phyloP scores from a whole-genome alignment of 2,113 vertebrate genomes.

The Probosciger aterrimus region DNA sequence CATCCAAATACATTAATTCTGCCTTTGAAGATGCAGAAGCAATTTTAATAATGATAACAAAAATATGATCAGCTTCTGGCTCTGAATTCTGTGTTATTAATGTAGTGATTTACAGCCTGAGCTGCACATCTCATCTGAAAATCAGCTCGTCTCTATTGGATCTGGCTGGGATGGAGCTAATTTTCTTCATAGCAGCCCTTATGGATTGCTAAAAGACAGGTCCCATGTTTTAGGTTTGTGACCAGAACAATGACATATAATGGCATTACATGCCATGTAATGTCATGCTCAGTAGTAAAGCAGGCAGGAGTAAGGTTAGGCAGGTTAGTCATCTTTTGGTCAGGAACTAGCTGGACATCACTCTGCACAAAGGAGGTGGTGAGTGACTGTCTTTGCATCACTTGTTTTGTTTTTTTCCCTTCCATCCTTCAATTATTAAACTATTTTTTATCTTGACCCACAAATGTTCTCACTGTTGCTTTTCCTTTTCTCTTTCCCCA shows the following conservation, averaged over 20 bases:
- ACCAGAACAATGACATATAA: background rate
- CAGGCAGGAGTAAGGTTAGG: background rate
- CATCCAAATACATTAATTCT: background rate
- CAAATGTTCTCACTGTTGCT: background rate
- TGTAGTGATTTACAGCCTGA: background rate
- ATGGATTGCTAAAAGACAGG: background rate
- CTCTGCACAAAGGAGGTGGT: background rate
- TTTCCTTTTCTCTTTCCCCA: background rate
- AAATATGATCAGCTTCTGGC: background rate
- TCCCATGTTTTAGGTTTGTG: background rate
- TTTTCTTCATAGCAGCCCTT: background rate
- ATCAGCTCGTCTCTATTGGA: background rate
- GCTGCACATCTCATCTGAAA: background rate
- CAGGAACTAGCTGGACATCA: background rate
- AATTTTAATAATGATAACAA: background rate
- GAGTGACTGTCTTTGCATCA: background rate
- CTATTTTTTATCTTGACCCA: background rate
- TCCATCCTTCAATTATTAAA: background rate
- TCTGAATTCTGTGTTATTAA: background rate
- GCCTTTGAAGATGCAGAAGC: background rate
- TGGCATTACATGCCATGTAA: background rate
- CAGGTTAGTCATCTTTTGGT: background rate
- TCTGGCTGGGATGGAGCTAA: background rate
- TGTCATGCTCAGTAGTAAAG: background rate
- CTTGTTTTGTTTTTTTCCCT: background rate